Base-by-base conservation (phyloP, 2,113 vertebrate genomes). In the Actinemys pallida region DNA sequence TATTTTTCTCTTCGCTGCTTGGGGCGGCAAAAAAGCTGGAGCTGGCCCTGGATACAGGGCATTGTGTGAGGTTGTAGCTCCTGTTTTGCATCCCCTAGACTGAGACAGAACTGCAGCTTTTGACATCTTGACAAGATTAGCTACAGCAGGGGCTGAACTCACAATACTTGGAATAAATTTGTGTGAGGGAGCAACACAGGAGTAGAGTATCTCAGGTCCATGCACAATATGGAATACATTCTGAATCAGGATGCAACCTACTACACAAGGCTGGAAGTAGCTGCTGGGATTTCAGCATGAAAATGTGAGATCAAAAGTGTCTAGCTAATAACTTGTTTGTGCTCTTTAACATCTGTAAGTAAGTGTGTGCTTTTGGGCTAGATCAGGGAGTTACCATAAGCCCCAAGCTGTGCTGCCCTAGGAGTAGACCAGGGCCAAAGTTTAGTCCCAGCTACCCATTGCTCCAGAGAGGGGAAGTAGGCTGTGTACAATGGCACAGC, bases 181-280 rank as follows among this genome's bases (percentile, higher is more conserved):
- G 27, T 14, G 31, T 17, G 65, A 39, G 65, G 19, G 65, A n/a
- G 27, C 5, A 29, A 59, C 27, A 13, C 57, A 59, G 27, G 65
- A 20, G 19, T 39, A 17, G 59, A 62, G 65, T 9, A 17, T n/a
- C 65, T 86, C 78, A 75, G 69, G 83, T 8, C 81, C 47, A 5
- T 0, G 0, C 1, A 2, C 42, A 65, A n/a, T 53, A 24, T 59
- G 78, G 5, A 25, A 9, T 39, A 9, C 19, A 6, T 1, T 0
- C 1, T 65, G 53, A 59, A 1, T 79, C 20, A 50, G 62, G 50
- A 6, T 8, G 50, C 50, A 39, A 10, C 12, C 16, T 20, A 10
- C 31, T 1, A 1, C 16, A 10, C 20, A 5, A 29, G 29, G 29
- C 69, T 57, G 16, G 1, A 14, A 8, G 65, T 56, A 83, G 53